A percentile compares a stretch with the other conserved stretches of the same genome.
Conservation (phyloP, 92 coral and sea anemone genomes). For the Ricordea florida region DNA sequence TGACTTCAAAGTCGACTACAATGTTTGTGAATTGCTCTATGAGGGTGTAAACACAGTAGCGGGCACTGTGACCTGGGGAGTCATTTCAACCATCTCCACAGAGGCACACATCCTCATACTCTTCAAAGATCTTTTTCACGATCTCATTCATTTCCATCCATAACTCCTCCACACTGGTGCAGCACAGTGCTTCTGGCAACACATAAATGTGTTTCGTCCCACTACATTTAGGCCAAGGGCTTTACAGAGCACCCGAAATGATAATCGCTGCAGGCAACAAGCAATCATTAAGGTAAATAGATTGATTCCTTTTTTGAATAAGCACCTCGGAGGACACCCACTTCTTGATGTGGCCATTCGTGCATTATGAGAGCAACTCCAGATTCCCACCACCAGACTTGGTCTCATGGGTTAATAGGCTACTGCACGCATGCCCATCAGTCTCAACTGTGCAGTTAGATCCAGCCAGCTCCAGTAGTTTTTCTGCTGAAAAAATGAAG, state of each 20-base stretch:
- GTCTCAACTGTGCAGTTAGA: neutral
- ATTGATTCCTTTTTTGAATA: neutral
- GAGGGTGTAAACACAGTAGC: slow-evolving; percentile 11
- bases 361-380: neutral
- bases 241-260: slow-evolving; percentile 24
- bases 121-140: neutral
- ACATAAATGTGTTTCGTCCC: slow-evolving; percentile 10
- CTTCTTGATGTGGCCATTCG: slow-evolving; percentile 9
- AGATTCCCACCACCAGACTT: neutral
- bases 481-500: neutral
- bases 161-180: slow-evolving; percentile 7
- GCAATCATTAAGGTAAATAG: slow-evolving; percentile 5
- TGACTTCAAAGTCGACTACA: slow-evolving; percentile 20
- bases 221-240: slow-evolving; percentile 10
- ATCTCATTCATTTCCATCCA: slow-evolving; percentile 5
- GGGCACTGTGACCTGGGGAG: slow-evolving; percentile 7
- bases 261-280: slow-evolving; percentile 47
- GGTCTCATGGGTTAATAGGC: neutral
- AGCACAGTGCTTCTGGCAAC: slow-evolving; percentile 43
- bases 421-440: neutral
- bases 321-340: slow-evolving; percentile 39
- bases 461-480: slow-evolving; percentile 3
- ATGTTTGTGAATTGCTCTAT: slow-evolving; percentile 31
- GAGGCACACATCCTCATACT: neutral
- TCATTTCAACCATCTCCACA: slow-evolving; percentile 50